These are phyloP conservation scores for Panagrolaimus sp. DNA, from an alignment of 1,140 invertebrate genomes.

Conservation along the genomic window DNA sequence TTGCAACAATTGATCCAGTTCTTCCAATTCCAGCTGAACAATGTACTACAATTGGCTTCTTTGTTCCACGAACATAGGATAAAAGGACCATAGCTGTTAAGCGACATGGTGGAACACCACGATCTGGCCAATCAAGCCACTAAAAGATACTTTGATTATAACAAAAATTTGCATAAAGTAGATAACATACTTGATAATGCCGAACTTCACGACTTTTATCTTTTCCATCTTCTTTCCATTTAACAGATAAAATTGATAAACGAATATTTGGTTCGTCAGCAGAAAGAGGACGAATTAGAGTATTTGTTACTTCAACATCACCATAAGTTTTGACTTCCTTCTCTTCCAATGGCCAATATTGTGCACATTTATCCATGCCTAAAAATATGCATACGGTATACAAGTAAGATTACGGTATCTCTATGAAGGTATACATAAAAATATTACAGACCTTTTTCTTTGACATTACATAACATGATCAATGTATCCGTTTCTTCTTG, in stretches of 20 bases:
- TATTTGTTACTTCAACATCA: constrained; percentile 27
- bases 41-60: constrained; percentile 45
- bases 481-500: constrained; percentile 37
- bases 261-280: constrained; percentile 24
- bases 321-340: constrained; percentile 22
- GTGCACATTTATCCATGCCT: constrained; percentile 40
- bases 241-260: background rate
- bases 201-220: constrained; percentile 20
- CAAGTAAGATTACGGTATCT: no score
- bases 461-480: constrained; percentile 45
- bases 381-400: no score
- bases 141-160: no score
- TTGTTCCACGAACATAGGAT: constrained; percentile 37
- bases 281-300: constrained; percentile 16
- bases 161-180: background rate
- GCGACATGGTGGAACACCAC: constrained; percentile 31
- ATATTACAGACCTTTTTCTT: no score
- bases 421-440: no score
- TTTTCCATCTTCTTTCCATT: constrained; percentile 21
- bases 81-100: constrained; percentile 34
- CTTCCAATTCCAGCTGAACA: constrained; percentile 46
- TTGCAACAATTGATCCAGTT: constrained; percentile 42
- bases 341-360: constrained; percentile 41
- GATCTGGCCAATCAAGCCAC: constrained; percentile 44
- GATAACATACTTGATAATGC: no score